Conservation (phyloP, 2,797 vertebrate genomes). For the Streptopelia turtur region DNA sequence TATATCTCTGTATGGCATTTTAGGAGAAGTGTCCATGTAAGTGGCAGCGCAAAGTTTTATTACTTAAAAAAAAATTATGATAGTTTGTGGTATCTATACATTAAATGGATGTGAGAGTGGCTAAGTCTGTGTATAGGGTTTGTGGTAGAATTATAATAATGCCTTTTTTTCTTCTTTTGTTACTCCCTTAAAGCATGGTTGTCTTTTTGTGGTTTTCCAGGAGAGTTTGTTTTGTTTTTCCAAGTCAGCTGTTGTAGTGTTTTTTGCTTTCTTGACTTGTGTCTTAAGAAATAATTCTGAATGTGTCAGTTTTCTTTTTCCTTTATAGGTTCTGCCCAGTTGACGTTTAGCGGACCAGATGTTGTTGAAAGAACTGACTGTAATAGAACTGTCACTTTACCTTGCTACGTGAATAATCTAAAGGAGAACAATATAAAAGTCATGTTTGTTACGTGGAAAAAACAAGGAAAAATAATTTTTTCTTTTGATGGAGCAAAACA, state of each 20-base stretch:
- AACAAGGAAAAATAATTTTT: conserved; percentile 42
- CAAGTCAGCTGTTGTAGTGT: neutral
- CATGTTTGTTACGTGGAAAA: conserved; percentile 72
- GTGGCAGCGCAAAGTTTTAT: neutral
- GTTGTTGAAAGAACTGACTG: conserved; percentile 54
- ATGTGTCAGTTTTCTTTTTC: conserved; percentile 41
- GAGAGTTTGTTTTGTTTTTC: neutral
- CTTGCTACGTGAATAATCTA: conserved; percentile 73
- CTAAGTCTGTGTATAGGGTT: neutral
- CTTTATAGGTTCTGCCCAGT: conserved; percentile 75
- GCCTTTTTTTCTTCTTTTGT: neutral
- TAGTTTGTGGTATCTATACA: rapidly evolving
- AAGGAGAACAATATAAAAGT: neutral
- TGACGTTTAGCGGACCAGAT: conserved; percentile 19
- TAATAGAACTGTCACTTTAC: conserved; percentile 69
- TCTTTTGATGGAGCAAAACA: conserved; percentile 8
- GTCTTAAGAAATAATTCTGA: conserved; percentile 23
- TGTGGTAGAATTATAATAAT: neutral
- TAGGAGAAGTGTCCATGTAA: neutral
- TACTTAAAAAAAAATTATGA: neutral
- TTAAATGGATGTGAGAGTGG: neutral
- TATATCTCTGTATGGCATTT: neutral
- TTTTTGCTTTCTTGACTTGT: neutral
- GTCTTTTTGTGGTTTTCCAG: rapidly evolving
- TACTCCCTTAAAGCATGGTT: neutral